phyloP scores from a whole-genome alignment of 2,797 vertebrate species.

The Hozukius guyotensis region DNA sequence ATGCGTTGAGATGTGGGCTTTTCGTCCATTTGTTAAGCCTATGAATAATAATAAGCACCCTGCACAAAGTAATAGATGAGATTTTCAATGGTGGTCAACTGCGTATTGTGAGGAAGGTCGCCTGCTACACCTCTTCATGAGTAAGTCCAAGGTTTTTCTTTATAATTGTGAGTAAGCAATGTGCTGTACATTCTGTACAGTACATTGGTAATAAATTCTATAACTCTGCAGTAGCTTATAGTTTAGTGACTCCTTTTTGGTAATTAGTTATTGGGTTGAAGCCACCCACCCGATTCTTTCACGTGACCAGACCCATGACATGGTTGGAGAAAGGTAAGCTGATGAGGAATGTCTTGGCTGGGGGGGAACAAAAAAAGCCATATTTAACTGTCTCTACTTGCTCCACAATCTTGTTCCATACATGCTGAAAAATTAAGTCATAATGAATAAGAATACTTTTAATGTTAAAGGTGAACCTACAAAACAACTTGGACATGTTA shows the following conservation, averaged over 20 bases:
- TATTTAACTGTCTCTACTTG: background rate
- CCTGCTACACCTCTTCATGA: background rate
- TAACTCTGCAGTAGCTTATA: background rate
- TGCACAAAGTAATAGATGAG: slow-evolving; percentile 27
- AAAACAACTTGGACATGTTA: background rate
- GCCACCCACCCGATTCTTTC: background rate
- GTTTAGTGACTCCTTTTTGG: background rate
- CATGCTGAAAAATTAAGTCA: background rate
- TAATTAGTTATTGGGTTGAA: background rate
- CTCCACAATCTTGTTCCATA: background rate
- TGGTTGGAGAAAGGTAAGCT: slow-evolving; percentile 10
- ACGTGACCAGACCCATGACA: slow-evolving; percentile 49
- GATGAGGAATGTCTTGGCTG: slow-evolving; percentile 39
- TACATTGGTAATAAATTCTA: background rate
- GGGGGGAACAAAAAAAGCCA: background rate
- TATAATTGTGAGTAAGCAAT: background rate
- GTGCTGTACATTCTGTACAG: background rate
- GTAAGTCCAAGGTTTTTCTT: background rate
- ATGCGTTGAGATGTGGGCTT: background rate
- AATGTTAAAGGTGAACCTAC: background rate
- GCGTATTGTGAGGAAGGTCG: slow-evolving; percentile 7
- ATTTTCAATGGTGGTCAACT: slow-evolving; percentile 17
- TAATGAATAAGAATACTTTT: background rate
- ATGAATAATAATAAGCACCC: slow-evolving; percentile 55
- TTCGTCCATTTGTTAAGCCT: slow-evolving; percentile 28